Base-by-base conservation (phyloP, 2,888 invertebrate species). In the Agriotes lineatus region DNA sequence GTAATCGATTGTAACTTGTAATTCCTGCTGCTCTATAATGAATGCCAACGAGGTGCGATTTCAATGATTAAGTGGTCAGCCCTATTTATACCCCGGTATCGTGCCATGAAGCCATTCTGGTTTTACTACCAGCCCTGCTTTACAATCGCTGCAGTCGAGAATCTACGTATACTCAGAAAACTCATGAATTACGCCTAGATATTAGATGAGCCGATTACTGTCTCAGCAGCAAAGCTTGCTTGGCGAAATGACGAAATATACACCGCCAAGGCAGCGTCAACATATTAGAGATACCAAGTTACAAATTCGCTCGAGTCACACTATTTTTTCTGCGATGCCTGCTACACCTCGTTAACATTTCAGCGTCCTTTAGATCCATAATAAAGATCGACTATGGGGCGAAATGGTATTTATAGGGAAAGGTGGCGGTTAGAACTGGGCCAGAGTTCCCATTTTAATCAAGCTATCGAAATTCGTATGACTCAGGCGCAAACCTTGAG, bases 1-100 rank as follows among this genome's bases (percentile, higher is more conserved):
- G 37, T 62, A 63, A 68, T 68, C 68, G 62, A 68, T 68, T 69
- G 58, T 52, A 67, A 61, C 62, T 56, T 62, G 62, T 62, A 57
- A 67, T 67, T 58, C 64, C 54, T 63, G 50, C 35, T 50, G 52
- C 63, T 69, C 59, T 30, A 50, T 63, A 69, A 69, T 69, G 68
- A 69, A 69, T 69, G 58, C 68, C 68, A 69, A 69, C 63, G 59
- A 69, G 68, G 63, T 59, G 59, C 68, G 68, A 69, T 64, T 69
- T 69, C 64, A 59, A 64, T 69, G 68, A 69, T 69, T 69, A 69
- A 69, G 68, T 64, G 68, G 68, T 69, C 68, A 69, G 48, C 52
- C 52, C 68, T 64, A 69, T 63, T 68, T 68, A 69, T 69, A 63
- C 25, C 6, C 58, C 6, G n/a, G 45, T 69, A 69, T 64, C 68